Base-by-base conservation (phyloP, 2,888 invertebrate species). In the Carpatolechia fugitivella region DNA sequence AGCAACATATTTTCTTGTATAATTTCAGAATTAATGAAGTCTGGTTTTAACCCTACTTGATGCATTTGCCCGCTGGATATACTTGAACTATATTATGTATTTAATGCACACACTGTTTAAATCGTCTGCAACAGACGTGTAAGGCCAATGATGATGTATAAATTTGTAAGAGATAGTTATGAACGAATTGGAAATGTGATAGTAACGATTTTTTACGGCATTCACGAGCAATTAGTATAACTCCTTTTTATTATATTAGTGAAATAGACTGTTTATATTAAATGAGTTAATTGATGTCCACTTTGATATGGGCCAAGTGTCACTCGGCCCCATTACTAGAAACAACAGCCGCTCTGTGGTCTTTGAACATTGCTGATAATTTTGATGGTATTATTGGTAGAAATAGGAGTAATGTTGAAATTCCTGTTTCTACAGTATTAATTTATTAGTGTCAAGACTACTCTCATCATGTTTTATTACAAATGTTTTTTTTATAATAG, bases 171-270 rank as follows among this genome's bases (percentile, higher is more conserved):
- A 70, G 67, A 66, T 65, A 69, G 65, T 66, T 62, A 61, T 57
- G 65, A 67, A 69, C 63, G 64, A 65, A 72, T 73, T 71, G 71
- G 69, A 71, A 69, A 72, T 74, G 75, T 77, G 74, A 75, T 77
- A 73, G 6, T 68, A 70, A 67, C 60, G 59, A 70, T 59, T 67
- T 66, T 68, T 61, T 67, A 69, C 62, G 63, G 57, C 62, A 61
- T 58, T 58, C 44, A 49, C 48, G 48, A 53, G 55, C 48, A 58
- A 52, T 18, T 41, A 51, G 16, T 53, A 36, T 48, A 47, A 33
- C 16, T 40, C 40, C 33, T 38, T 56, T 59, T 55, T 54, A 54
- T 55, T 52, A 50, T 41, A 33, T 29, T 50, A 49, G 35, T 29
- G 24, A 49, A 24, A 35, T 50, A 55, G 49, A 55, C 55, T 50